Base-by-base conservation (phyloP, 2,888 invertebrate species). In the Antitype chi region DNA sequence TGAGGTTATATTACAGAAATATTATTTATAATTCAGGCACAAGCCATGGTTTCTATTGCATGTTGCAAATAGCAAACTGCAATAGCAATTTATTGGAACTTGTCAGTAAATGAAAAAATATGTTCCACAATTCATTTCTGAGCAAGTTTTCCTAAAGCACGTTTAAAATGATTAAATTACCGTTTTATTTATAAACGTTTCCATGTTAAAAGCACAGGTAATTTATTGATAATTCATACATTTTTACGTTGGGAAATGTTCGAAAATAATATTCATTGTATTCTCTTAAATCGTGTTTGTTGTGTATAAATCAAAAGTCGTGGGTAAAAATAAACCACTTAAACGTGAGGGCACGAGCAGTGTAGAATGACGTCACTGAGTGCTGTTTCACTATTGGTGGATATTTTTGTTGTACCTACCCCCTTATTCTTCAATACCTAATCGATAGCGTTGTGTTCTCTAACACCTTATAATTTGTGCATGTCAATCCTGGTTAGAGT, bases 61-160 rank as follows among this genome's bases (percentile, higher is more conserved):
- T 88, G 87, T 75, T 83, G 74, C 67, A 78, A 87, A 87, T 87
- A 71, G 76, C 70, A 68, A 83, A 83, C 68, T 83, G 86, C 85
- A 86, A 70, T 76, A 20, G 6, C 17, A 76, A 71, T 81, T 87
- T 85, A 88, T 87, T 67, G 47, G 15, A 63, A 80, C 38, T 76
- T 75, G 80, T 84, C 88, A 84, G 79, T 73, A 20, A 76, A 86
- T 43, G 38, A 76, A 84, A 87, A 84, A 81, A 86, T 86, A 79
- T 78, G 63, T 15, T n/a, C 7, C n/a, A 62, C 55, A 70, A 55
- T 73, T 38, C n/a, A 66, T 76, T 80, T 70, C 60, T 66, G 49
- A 82, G 78, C 78, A 79, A 86, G 70, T 81, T 78, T 74, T 25
- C 78, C 17, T 68, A 43, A 85, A 84, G 75, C 71, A 78, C 49